Evolutionary conservation across 2,888 invertebrate species (phyloP).

Genomic region (Coremacera marginata): DNA sequence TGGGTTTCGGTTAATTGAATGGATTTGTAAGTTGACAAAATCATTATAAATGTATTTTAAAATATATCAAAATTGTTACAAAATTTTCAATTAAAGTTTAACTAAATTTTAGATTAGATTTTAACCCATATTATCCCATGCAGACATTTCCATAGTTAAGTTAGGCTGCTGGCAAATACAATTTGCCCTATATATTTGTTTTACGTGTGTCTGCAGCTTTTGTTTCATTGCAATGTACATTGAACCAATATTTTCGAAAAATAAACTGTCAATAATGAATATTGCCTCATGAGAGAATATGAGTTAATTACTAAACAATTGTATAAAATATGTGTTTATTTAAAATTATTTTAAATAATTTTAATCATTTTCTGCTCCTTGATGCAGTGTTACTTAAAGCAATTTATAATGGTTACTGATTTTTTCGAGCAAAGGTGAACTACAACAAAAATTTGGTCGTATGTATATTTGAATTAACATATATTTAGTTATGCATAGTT

Average conservation of each 20-base stretch:
- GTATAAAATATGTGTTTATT: too few species aligned
- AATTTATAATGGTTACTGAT: too few species aligned
- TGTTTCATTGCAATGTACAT: slow-evolving; percentile 42
- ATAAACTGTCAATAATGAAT: slow-evolving; percentile 16
- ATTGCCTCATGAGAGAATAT: slow-evolving; percentile 62
- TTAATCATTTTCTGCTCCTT: too few species aligned
- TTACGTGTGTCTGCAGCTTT: slow-evolving; percentile 34
- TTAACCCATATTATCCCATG: slow-evolving; percentile 67
- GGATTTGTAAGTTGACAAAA: slow-evolving; percentile 27
- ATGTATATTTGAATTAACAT: too few species aligned
- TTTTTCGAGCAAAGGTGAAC: too few species aligned
- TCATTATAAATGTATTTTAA: slow-evolving; percentile 45
- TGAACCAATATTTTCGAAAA: slow-evolving; percentile 30
- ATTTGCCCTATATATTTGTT: background rate
- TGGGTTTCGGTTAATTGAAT: slow-evolving; percentile 52
- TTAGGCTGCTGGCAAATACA: background rate
- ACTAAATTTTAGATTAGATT: slow-evolving; percentile 22
- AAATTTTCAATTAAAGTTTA: slow-evolving; percentile 35
- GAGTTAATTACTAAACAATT: slow-evolving; percentile 52
- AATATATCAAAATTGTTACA: background rate
- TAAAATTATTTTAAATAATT: too few species aligned
- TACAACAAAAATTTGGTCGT: too few species aligned
- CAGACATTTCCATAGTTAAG: slow-evolving; percentile 40
- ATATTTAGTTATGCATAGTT: too few species aligned
- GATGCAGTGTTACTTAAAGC: too few species aligned